Base-by-base conservation (phyloP, 1,140 invertebrate species). In the Bombus consobrinus region DNA sequence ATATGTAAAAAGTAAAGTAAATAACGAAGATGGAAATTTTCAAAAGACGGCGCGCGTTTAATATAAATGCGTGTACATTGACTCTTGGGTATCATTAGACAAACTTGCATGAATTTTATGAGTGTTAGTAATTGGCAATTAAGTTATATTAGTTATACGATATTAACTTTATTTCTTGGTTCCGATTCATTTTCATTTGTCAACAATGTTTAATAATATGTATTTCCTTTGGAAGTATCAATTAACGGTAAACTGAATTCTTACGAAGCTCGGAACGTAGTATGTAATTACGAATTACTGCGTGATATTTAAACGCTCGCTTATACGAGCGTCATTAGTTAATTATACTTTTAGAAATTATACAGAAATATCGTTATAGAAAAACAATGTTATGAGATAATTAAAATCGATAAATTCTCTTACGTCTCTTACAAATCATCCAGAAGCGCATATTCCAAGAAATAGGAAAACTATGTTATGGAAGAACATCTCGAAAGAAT, bases 1-100 rank as follows among this genome's bases (percentile, higher is more conserved):
- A 69, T 76, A 72, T 83, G 74, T 62, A 78, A 82, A 88, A 79
- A 73, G 73, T 72, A 32, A 53, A 75, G 59, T 71, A 41, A 66
- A 41, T 74, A 71, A 22, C 68, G 37, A 69, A n/a, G 2, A 0
- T 66, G 6, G 0, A 66, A 34, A 13, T 28, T 43, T 74, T 74
- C 41, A 47, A 73, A 73, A n/a, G 28, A 62, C 28, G 12, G 59
- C 28, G 59, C 59, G 12, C 28, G 59, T 62, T 62, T 62, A 13
- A 62, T 62, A 62, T n/a, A 62, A 62, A n/a, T n/a, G 25, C 59
- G 25, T 59, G 57, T 28, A 10, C 25, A 18, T 28, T n/a, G 59
- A 62, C 59, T n/a, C 10, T 62, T 62, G 12, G 10, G 4, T 62
- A 13, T 62, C 28, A 12, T 62, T 62, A n/a, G 59, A 62, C 10